Percentiles rank a stretch among this genome's conserved stretches.
Conservation (phyloP, 2,797 vertebrate species). For the Poeciliopsis infans region DNA sequence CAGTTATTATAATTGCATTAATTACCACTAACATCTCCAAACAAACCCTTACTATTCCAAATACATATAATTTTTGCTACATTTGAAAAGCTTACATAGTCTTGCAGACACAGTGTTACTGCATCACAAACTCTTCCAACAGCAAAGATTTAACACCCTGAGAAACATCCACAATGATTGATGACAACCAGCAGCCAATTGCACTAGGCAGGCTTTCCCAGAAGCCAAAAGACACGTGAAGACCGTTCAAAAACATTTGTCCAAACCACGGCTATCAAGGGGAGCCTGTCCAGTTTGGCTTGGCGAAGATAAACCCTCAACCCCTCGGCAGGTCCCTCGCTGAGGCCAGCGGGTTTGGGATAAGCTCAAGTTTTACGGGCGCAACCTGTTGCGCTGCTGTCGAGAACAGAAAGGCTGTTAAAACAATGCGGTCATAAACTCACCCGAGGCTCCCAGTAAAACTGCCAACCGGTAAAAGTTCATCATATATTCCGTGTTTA, state of each 20-base stretch:
- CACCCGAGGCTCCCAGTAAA: conserved; percentile 72
- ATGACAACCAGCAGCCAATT: conserved; percentile 1
- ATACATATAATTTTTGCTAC: not conserved
- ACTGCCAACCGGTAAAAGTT: conserved; percentile 63
- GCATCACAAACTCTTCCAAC: not conserved
- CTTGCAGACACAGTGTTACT: not conserved
- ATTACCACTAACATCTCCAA: not conserved
- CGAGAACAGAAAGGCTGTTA: not conserved
- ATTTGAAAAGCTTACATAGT: not conserved
- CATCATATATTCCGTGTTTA: conserved; percentile 70
- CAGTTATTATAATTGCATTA: not conserved
- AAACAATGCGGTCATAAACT: conserved; percentile 33
- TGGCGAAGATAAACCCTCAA: not conserved
- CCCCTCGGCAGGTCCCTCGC: not conserved
- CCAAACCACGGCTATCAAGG: not conserved
- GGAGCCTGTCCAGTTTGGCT: not conserved
- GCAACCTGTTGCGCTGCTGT: conserved; percentile 74
- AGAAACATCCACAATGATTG: not conserved
- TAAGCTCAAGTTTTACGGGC: conserved; percentile 21
- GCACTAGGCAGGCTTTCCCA: not conserved
- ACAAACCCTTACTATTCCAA: not conserved
- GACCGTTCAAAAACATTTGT: not conserved
- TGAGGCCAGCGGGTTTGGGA: conserved; percentile 12
- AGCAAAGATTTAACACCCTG: not conserved
- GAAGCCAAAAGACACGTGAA: not conserved